These are phyloP conservation scores for Neomicropteryx cornuta DNA, from an alignment of 1,140 invertebrate genomes.

Conservation along the genomic window DNA sequence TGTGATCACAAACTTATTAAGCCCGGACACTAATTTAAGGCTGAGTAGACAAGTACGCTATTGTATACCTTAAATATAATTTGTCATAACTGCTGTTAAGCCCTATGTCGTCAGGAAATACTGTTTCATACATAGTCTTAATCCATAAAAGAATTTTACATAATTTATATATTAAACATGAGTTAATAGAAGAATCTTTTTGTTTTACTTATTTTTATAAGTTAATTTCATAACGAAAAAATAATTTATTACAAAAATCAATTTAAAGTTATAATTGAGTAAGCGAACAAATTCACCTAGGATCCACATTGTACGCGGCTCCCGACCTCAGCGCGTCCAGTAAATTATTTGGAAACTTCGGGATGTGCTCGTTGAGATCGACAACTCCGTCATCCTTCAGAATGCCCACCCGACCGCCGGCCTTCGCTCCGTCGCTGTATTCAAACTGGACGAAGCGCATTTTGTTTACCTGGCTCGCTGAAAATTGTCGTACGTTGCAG, in stretches of 20 bases:
- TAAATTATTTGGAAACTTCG: slow-evolving; percentile 20
- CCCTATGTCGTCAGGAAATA: background rate
- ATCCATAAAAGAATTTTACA: background rate
- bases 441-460: slow-evolving; percentile 36
- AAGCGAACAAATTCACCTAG: slow-evolving; percentile 19
- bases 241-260: background rate
- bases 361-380: slow-evolving; percentile 27
- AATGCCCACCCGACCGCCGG: slow-evolving; percentile 24
- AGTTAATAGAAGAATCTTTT: background rate
- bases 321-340: slow-evolving; percentile 25
- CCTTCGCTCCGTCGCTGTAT: slow-evolving; percentile 20
- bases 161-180: background rate
- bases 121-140: no score
- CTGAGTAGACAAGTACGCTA: background rate
- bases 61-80: slow-evolving; percentile 2
- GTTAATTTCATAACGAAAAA: background rate
- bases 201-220: background rate
- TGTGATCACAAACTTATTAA: background rate
- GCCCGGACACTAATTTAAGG: background rate
- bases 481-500: no score
- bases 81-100: background rate
- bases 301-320: slow-evolving; percentile 23
- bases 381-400: slow-evolving; percentile 27
- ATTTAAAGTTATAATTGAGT: slow-evolving; percentile 4
- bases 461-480: no score